Conservation (phyloP, 2,113 vertebrate genomes). For the Machaerirhynchus nigripectus region DNA sequence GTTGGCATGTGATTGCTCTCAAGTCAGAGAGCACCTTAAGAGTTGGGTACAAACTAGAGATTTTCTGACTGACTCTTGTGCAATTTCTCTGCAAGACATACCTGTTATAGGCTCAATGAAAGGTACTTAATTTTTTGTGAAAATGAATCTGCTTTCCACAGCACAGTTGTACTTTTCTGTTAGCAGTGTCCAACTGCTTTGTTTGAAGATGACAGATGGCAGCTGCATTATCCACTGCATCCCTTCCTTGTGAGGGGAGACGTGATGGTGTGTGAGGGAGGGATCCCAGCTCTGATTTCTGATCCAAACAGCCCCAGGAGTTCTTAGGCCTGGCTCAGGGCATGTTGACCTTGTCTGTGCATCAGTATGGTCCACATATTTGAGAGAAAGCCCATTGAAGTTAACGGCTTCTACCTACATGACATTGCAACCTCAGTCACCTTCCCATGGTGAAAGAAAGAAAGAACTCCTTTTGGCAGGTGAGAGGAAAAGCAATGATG, state of each 20-base stretch:
- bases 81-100: not conserved
- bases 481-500: not conserved
- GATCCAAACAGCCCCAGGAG: not conserved
- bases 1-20: not conserved
- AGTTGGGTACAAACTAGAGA: not conserved
- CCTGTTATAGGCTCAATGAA: not conserved
- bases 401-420: not conserved
- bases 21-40: slow-evolving; percentile 12
- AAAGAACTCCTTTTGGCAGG: not conserved
- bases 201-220: not conserved
- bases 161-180: not conserved
- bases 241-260: not conserved
- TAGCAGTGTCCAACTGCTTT: not conserved
- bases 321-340: not conserved
- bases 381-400: not conserved
- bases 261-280: accelerated
- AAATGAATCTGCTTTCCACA: not conserved
- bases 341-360: not conserved
- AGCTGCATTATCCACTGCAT: not conserved
- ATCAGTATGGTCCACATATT: not conserved
- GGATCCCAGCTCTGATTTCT: not conserved
- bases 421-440: not conserved
- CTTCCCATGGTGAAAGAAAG: not conserved
- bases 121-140: not conserved
- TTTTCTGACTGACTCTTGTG: not conserved